Evolutionary conservation across 2,888 invertebrate genomes (phyloP), one percentile per base, ranked within the genome.

Genomic region (Tolmerus cingulatus): DNA sequence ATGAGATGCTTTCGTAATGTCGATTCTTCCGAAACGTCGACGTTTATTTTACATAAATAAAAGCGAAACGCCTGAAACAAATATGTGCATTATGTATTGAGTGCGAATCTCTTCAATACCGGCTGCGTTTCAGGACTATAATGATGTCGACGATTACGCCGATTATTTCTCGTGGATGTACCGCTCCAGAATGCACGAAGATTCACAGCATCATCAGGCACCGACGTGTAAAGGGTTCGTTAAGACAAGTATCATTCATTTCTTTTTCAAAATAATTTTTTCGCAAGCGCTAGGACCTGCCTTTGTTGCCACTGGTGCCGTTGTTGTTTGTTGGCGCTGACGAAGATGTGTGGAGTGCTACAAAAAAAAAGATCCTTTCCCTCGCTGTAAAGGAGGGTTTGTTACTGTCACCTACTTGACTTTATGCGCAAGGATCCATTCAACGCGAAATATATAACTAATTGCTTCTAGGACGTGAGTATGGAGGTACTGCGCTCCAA

Each of bases 221-320:
- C 19, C 51, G 46, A 27, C 30, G 46, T 86, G 85, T 86, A 86
- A 74, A 74, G 74, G 43, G 85, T 86, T 86, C 85, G 85, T 86
- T 86, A 86, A 46, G 46, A 86, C 85, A 86, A 86, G 85, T 86
- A 30, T 74, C 85, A 74, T 86, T 86, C 85, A 86, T 86, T 46
- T 74, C 30, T 86, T 46, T 74, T 55, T 55, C 27, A 27, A 81
- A 81, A 43, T 37, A 43, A 81, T 81, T 81, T 81, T 81, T 81
- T 81, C 30, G 23, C 30, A 30, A 27, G 27, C 46, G n/a, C 51
- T 30, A 27, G 55, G 51, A 37, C 76, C 76, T 51, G 55, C 27
- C 51, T 27, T 81, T 81, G 81, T 81, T 81, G 51, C 76, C 30
- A 51, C 51, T 34, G 14, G 14, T 30, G 14, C n/a, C 51, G 81